phyloP scores from a whole-genome alignment of 1,140 invertebrate species.

The Macrotrachela quadricornifera region DNA sequence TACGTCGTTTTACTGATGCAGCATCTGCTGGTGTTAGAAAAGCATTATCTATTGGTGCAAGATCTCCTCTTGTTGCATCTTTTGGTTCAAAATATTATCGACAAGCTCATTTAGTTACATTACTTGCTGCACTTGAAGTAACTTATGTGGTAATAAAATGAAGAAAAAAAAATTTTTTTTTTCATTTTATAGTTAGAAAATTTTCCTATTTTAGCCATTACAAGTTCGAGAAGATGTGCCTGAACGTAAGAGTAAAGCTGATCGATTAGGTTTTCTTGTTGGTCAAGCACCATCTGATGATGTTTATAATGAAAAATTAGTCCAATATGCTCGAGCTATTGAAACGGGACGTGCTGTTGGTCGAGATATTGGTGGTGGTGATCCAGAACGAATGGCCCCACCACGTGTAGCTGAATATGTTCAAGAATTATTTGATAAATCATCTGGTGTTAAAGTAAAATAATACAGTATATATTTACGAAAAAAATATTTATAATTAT shows the following conservation, averaged over 20 bases:
- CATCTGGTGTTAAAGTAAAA: background rate
- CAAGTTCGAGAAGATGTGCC: too few species aligned
- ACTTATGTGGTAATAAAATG: conserved; percentile 1
- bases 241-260: background rate
- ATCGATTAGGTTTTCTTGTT: background rate
- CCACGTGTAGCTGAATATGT: conserved; percentile 57
- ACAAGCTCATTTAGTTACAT: background rate
- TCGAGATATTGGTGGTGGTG: conserved; percentile 64
- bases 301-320: background rate
- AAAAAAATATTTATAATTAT: background rate
- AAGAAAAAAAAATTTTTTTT: too few species aligned
- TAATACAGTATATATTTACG: background rate
- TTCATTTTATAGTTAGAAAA: too few species aligned
- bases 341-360: conserved; percentile 6
- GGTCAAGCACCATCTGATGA: background rate
- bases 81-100: too few species aligned
- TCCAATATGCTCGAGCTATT: background rate
- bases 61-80: too few species aligned
- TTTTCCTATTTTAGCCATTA: too few species aligned
- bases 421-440: conserved; percentile 31
- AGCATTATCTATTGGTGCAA: too few species aligned
- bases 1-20: conserved; percentile 1
- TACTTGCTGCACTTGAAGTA: conserved; percentile 1
- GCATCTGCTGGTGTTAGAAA: background rate
- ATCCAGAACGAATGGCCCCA: conserved; percentile 79